Evolutionary conservation across 2,797 vertebrate species (phyloP), one percentile per base, ranked within the genome.

Genomic region (Macroramphosus scolopax): DNA sequence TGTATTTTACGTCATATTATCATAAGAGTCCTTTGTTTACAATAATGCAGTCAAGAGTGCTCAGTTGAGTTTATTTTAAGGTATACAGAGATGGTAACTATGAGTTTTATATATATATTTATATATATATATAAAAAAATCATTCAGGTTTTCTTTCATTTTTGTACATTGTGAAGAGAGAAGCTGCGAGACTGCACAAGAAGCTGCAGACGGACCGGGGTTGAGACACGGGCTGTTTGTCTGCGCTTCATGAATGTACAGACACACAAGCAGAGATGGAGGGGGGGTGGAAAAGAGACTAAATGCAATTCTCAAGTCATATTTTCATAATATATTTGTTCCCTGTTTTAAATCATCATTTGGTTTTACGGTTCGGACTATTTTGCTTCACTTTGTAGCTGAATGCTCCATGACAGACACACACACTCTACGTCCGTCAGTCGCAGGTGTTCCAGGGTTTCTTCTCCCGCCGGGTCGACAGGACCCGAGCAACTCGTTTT

Each of bases 21-120:
- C 66, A 75, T 75, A 77, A 29, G 65, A 82, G 80, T 85, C 68
- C 56, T 80, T 82, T 84, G 83, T 88, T 88, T 85, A 85, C 82
- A 83, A 56, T 54, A 61, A 85, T 77, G 78, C 77, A 78, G 81
- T 85, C 39, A 70, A 62, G 62, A 68, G 72, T 7, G 18, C 31
- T 58, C 48, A 39, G 55, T 38, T 45, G 38, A 40, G 31, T 73
- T 68, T 24, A 42, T 60, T 51, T 63, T 16, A 35, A 51, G 20
- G 39, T 18, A 26, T 13, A 51, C 39, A 57, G 57, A 38, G n/a
- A n/a, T n/a, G n/a, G 48, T 36, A 28, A 46, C 45, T 34, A 3
- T 49, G 17, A 69, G 37, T 60, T 61, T 50, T 47, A 28, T 30
- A 22, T 47, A 36, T 40, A 14, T 25, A n/a, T 61, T 50, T 47